Percentiles rank a stretch among this genome's conserved stretches.
phyloP scores from a whole-genome alignment of 2,888 invertebrate species.

The Pachliopta kotzebuea region DNA sequence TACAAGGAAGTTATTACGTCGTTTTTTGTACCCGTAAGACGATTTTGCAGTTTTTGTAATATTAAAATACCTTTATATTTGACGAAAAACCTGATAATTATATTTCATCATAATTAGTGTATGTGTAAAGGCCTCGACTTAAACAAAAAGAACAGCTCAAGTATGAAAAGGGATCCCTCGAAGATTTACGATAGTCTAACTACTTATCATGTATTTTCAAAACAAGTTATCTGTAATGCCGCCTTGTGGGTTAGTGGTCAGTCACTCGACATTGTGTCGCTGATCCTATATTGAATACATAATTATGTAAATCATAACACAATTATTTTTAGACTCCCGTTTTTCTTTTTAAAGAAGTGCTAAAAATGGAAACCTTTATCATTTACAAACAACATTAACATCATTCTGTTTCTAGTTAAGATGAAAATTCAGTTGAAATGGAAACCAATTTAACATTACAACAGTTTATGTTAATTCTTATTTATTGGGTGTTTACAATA shows the following conservation, averaged over 20 bases:
- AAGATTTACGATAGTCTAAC: neutral
- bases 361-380: neutral
- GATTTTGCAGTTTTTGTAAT: neutral
- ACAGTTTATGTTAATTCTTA: too few relatives aligned
- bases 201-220: neutral
- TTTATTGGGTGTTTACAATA: too few relatives aligned
- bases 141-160: neutral
- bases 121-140: neutral
- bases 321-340: neutral
- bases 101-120: neutral
- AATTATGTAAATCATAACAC: neutral
- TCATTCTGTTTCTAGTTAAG: too few relatives aligned
- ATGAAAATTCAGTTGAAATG: too few relatives aligned
- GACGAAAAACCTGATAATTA: constrained; percentile 1
- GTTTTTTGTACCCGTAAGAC: neutral
- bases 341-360: neutral
- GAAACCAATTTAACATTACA: too few relatives aligned
- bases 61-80: neutral
- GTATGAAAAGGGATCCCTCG: neutral
- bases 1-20: neutral
- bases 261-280: neutral
- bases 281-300: neutral
- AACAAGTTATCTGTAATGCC: neutral
- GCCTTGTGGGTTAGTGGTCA: neutral
- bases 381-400: neutral